phyloP scores from a whole-genome alignment of 2,888 invertebrate genomes.

The Drosophila subquinaria region DNA sequence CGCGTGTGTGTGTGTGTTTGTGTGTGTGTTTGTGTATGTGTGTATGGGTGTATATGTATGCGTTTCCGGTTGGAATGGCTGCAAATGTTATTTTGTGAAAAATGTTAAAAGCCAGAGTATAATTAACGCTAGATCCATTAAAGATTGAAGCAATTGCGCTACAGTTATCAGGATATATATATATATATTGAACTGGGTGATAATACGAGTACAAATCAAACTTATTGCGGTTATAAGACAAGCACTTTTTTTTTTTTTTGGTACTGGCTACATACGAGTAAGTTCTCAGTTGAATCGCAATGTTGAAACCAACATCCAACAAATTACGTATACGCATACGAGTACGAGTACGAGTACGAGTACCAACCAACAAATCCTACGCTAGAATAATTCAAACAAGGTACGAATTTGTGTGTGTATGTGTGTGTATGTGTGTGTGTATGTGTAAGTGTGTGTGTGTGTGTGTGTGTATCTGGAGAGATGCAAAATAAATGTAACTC shows the following conservation, averaged over 20 bases:
- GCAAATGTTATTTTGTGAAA: constrained; percentile 52
- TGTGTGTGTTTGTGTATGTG: constrained; percentile 8
- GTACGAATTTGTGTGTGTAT: constrained; percentile 29
- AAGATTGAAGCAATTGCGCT: constrained; percentile 59
- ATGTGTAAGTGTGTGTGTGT: constrained; percentile 18
- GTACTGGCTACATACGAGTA: constrained; percentile 32
- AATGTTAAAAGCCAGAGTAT: constrained; percentile 64
- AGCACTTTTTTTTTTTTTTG: constrained; percentile 39
- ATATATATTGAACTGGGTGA: constrained; percentile 44
- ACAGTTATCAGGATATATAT: constrained; percentile 56
- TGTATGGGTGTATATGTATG: constrained; percentile 20
- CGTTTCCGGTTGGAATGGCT: constrained; percentile 42
- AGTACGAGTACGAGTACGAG: constrained; percentile 42
- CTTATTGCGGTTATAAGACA: constrained; percentile 57
- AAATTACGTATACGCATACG: constrained; percentile 32
- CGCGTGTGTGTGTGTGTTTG: constrained; percentile 14
- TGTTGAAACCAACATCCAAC: constrained; percentile 40
- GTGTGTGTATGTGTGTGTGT: background rate
- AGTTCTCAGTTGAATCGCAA: constrained; percentile 38
- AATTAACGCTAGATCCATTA: constrained; percentile 58
- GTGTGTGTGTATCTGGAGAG: constrained; percentile 19
- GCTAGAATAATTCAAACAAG: constrained; percentile 41
- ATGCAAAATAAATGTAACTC: constrained; percentile 64
- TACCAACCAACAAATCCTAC: constrained; percentile 47
- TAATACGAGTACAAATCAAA: constrained; percentile 61